Base-by-base conservation (phyloP, 2,888 invertebrate genomes). In the Callyntrura sp. region DNA sequence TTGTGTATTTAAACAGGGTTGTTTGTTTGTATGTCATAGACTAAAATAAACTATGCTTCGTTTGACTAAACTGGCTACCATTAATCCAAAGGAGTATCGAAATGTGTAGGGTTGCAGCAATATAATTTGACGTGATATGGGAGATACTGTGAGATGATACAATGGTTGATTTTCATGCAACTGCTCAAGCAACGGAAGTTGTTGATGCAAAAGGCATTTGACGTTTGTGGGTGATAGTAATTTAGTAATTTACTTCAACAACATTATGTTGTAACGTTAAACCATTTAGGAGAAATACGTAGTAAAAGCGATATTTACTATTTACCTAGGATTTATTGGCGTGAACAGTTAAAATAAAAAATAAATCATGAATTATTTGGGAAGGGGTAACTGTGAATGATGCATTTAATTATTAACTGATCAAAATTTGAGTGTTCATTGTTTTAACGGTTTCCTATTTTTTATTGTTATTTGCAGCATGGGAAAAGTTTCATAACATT, bases 401-500 rank as follows among this genome's bases (percentile, higher is more conserved):
- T 4, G 35, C 35, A 35, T 35, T 60, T n/a, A 2, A 60, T 35
- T 35, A 20, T 17, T 17, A 28, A 25, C 12, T 12, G 68, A 11
- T 23, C 8, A 25, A 68, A 68, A 28, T 17, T 14, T 70, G 17
- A 43, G 43, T 4, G 3, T 12, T 62, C 5, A 70, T 17, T n/a
- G 28, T 68, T n/a, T 70, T 35, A 43, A 35, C 3, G n/a, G 28
- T 35, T 45, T 20, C 9, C 60, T 9, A 11, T 60, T 85, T 48
- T 68, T 23, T 45, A n/a, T 90, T 81, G 48, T 73, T 78, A 20
- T 88, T 92, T 92, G 9, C 91, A 94, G 93, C 94, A 25, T 94
- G 94, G 94, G 94, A 94, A 87, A 93, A 94, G 84, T 93, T 93
- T 83, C 94, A 94, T 91, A 94, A 94, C 91, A 94, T 94, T 81